phyloP scores from a whole-genome alignment of 2,797 vertebrate genomes.

The Benthosema pterotum region DNA sequence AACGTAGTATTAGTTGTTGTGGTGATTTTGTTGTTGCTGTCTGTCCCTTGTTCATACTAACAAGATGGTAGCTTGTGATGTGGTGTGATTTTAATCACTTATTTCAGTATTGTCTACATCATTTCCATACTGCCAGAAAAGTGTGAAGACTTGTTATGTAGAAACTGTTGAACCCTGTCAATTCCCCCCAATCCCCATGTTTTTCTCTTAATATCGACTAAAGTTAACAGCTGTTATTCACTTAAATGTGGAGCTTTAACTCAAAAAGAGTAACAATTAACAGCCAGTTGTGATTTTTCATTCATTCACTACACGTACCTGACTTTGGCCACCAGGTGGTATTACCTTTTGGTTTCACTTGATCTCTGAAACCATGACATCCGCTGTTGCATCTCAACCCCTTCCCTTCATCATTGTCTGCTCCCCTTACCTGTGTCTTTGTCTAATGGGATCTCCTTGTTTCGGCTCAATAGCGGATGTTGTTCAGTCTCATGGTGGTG shows the following conservation, averaged over 20 bases:
- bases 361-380: conserved; percentile 50
- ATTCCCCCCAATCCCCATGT: conserved; percentile 15
- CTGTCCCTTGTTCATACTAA: conserved; percentile 26
- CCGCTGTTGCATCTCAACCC: conserved; percentile 43
- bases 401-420: conserved; percentile 50
- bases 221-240: conserved; percentile 7
- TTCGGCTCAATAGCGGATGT: conserved; percentile 92
- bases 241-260: background rate
- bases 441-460: conserved; percentile 85
- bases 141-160: background rate
- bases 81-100: conserved; percentile 37
- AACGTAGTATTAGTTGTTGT: conserved; percentile 34
- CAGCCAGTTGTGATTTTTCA: conserved; percentile 33
- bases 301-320: conserved; percentile 50
- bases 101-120: conserved; percentile 40
- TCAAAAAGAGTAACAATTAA: conserved; percentile 9
- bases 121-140: conserved; percentile 25
- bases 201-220: conserved; percentile 17
- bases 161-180: conserved; percentile 22
- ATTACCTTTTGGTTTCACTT: conserved; percentile 45
- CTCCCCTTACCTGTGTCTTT: conserved; percentile 64
- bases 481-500: conserved; percentile 94
- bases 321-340: conserved; percentile 34
- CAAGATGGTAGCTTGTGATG: conserved; percentile 40
- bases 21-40: conserved; percentile 20